A percentile compares a stretch with the other conserved stretches of the same genome.
Evolutionary conservation across 2,888 invertebrate genomes (phyloP).

Genomic region (Anorthoa munda): DNA sequence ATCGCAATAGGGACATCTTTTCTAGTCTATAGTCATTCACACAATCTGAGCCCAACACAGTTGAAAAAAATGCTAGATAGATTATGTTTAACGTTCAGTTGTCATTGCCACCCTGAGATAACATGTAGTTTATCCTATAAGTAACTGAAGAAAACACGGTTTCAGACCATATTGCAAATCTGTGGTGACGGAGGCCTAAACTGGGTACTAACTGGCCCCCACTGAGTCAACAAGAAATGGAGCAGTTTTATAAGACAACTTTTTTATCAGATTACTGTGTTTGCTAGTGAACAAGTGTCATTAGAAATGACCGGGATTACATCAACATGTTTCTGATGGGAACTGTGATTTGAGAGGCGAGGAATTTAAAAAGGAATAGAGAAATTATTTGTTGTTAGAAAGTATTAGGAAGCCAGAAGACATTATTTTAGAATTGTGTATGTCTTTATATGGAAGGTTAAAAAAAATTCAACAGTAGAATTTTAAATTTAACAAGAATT

Average conservation of each 20-base stretch:
- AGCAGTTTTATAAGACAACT: neutral
- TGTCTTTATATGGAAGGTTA: too few relatives aligned
- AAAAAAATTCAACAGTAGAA: neutral
- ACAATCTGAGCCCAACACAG: too few relatives aligned
- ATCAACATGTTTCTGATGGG: slow-evolving; percentile 20
- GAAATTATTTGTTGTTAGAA: neutral
- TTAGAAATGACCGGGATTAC: slow-evolving; percentile 12
- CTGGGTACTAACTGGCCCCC: neutral
- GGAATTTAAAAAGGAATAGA: slow-evolving; percentile 16
- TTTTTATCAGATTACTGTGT: slow-evolving; percentile 26
- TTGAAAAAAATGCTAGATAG: too few relatives aligned
- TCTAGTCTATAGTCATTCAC: too few relatives aligned
- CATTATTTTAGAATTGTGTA: too few relatives aligned
- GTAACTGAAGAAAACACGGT: too few relatives aligned
- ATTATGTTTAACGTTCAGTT: too few relatives aligned
- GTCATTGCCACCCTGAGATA: too few relatives aligned
- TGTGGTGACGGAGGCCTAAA: too few relatives aligned
- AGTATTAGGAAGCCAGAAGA: neutral
- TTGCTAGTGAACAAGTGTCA: neutral
- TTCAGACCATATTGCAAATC: too few relatives aligned
- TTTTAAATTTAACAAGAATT: neutral
- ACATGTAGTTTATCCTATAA: too few relatives aligned
- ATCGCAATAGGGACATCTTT: too few relatives aligned
- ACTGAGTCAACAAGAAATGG: slow-evolving; percentile 1
- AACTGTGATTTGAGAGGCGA: slow-evolving; percentile 23